Evolutionary conservation across 1,140 invertebrate genomes (phyloP), one percentile per base, ranked within the genome.

Genomic region (Linepithema humile): DNA sequence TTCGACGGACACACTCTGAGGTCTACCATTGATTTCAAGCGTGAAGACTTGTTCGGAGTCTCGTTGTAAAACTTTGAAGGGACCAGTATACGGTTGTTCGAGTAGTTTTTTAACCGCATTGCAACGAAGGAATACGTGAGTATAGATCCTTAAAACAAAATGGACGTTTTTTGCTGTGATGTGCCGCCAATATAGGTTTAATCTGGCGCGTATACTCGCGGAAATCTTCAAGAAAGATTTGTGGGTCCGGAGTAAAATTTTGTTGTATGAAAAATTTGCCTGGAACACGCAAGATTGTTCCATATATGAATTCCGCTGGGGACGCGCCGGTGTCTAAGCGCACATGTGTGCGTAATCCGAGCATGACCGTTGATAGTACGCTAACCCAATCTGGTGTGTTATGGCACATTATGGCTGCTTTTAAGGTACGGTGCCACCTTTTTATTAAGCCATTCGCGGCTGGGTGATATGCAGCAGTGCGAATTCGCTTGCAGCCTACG

Each of bases 371-470:
- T 0, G 78, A 29, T 15, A 82, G 40, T 0, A 15, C 35, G 6
- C 12, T 3, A 4, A 20, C 29, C 38, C 78, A 82, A 2, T 77
- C 40, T 15, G 2, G 5, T 0, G 59, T n/a, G 1, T 64, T n/a
- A 9, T 62, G 57, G 15, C 45, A 82, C 35, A 38, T 73, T 0
- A 82, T 38, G 0, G 80, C 80, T 29, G 55, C 59, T 29, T 64
- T 83, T 6, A 83, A 15, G 0, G 43, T 38, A 2, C 67, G n/a
- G 43, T 82, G 78, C 29, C 59, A 82, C 6, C 78, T 26, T 26
- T 82, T 57, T 4, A 82, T 29, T 17, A 82, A n/a, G n/a, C n/a
- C n/a, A n/a, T n/a, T n/a, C n/a, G n/a, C n/a, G n/a, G n/a, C n/a
- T n/a, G n/a, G n/a, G n/a, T n/a, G n/a, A n/a, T n/a, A n/a, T n/a